phyloP scores from a whole-genome alignment of 2,797 vertebrate genomes.

The Hirundo rustica region DNA sequence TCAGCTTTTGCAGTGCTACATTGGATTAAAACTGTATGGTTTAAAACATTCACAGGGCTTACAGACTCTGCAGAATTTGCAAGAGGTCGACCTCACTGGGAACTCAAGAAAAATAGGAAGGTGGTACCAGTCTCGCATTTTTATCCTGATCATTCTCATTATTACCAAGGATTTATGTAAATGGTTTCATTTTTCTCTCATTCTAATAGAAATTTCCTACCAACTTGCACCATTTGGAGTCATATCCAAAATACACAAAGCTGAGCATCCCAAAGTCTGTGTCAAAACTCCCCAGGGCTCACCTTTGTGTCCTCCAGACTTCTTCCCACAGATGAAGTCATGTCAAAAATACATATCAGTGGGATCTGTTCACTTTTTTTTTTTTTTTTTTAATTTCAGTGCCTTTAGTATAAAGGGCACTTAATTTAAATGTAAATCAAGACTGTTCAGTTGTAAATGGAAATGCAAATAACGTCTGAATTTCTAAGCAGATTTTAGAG shows the following conservation, averaged over 20 bases:
- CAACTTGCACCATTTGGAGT: not conserved
- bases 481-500: not conserved
- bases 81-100: constrained; percentile 86
- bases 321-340: not conserved
- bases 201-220: not conserved
- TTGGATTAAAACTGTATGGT: constrained; percentile 47
- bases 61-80: constrained; percentile 78
- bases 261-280: not conserved
- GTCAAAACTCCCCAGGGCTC: not conserved
- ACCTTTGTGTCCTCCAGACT: not conserved
- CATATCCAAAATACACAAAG: not conserved
- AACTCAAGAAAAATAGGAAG: constrained; percentile 84
- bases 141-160: not conserved
- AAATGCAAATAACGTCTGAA: not conserved
- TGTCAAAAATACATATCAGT: not conserved
- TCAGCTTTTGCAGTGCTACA: constrained; percentile 17
- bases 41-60: constrained; percentile 77
- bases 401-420: not conserved
- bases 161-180: not conserved
- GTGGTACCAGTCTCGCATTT: constrained; percentile 25
- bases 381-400: not conserved
- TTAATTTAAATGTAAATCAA: not conserved
- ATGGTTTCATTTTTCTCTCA: not conserved
- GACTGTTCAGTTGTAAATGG: not conserved
- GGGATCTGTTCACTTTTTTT: not conserved